A percentile compares a stretch with the other conserved stretches of the same genome.
Evolutionary conservation across 2,797 vertebrate species (phyloP).

Genomic region (Channallabes apus): DNA sequence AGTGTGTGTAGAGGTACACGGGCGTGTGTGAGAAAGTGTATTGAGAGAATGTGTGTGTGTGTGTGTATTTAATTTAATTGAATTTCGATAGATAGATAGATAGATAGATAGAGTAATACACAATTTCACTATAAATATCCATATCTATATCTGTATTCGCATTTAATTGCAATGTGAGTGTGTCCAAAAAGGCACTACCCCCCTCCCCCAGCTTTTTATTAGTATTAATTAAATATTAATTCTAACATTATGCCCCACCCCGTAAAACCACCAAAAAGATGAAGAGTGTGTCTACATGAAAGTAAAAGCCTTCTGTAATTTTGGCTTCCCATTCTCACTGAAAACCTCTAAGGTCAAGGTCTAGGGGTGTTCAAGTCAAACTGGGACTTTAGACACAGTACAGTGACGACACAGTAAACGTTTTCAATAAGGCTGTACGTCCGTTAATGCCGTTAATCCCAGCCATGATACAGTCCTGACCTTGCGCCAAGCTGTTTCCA

Average conservation of each 20-base stretch:
- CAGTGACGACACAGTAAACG: too few species aligned
- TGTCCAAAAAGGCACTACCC: not conserved
- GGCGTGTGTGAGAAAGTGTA: not conserved
- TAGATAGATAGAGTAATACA: not conserved
- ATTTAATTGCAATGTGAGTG: not conserved
- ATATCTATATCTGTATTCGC: not conserved
- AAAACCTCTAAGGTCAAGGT: not conserved
- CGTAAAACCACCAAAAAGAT: too few species aligned
- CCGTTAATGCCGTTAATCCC: too few species aligned
- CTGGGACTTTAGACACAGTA: too few species aligned
- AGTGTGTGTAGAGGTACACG: conserved; percentile 25
- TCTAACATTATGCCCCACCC: too few species aligned
- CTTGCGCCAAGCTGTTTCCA: too few species aligned
- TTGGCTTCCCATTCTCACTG: not conserved
- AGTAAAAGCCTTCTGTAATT: not conserved
- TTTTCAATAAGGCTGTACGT: too few species aligned
- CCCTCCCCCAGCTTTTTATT: not conserved
- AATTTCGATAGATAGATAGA: not conserved
- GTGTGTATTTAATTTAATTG: not conserved
- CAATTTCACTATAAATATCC: not conserved
- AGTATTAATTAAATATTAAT: not conserved
- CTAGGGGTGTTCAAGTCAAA: too few species aligned
- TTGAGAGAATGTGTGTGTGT: too few species aligned
- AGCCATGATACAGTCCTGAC: too few species aligned
- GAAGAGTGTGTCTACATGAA: not conserved